Percentiles rank a stretch among this genome's conserved stretches.
Conservation (phyloP, 2,797 vertebrate genomes). For the Lates japonicus region DNA sequence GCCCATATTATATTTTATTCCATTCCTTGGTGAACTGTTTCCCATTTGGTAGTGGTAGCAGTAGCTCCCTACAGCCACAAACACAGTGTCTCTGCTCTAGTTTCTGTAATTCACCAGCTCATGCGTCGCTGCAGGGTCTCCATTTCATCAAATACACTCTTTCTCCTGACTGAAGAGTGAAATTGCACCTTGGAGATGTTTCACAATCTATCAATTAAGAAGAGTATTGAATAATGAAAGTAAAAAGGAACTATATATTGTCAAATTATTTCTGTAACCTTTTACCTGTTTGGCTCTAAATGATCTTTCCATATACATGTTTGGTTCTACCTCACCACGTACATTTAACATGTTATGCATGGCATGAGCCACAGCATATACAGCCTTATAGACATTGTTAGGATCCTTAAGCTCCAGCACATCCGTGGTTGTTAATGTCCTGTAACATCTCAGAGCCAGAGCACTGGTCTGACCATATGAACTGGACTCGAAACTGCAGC, state of each 20-base stretch:
- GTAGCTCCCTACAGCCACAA: conserved; percentile 84
- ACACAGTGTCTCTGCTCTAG: conserved; percentile 62
- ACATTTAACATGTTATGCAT: conserved; percentile 72
- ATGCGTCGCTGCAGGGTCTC: conserved; percentile 83
- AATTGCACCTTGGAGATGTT: conserved; percentile 79
- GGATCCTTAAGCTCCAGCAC: conserved; percentile 86
- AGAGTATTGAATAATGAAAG: not conserved
- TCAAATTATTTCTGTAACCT: not conserved
- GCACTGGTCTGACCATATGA: conserved; percentile 56
- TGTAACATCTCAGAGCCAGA: conserved; percentile 83
- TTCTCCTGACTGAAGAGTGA: conserved; percentile 81
- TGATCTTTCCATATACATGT: conserved; percentile 58
- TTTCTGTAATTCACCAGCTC: conserved; percentile 87
- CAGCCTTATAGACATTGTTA: conserved; percentile 86
- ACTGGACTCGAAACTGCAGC: conserved; percentile 74
- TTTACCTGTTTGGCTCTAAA: conserved; percentile 75
- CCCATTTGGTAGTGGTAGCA: conserved; percentile 76
- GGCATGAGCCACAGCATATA: conserved; percentile 83
- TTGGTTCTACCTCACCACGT: conserved; percentile 32
- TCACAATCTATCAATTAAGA: conserved; percentile 66
- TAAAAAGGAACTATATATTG: not conserved
- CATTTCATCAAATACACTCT: conserved; percentile 82
- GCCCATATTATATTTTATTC: conserved; percentile 79
- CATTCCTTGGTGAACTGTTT: conserved; percentile 79
- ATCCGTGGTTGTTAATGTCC: conserved; percentile 79